A percentile compares a stretch with the other conserved stretches of the same genome.
phyloP scores from a whole-genome alignment of 2,797 vertebrate genomes.

The Gephyroberyx darwinii region DNA sequence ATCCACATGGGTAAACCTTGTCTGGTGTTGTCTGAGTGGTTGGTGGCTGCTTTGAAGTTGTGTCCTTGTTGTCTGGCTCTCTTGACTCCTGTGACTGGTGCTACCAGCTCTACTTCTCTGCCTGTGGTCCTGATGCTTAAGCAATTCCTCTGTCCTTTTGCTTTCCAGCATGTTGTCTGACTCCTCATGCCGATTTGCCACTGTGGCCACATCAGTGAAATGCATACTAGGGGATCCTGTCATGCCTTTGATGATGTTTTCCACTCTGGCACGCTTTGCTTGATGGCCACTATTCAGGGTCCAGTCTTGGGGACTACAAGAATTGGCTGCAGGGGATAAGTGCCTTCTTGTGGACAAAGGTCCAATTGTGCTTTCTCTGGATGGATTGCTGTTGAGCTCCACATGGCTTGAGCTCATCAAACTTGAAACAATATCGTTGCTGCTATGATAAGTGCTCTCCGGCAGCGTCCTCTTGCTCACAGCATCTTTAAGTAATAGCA shows the following conservation, averaged over 20 bases:
- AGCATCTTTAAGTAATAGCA: conserved; percentile 53
- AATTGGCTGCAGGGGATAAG: conserved; percentile 30
- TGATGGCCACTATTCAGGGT: conserved; percentile 66
- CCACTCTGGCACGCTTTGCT: conserved; percentile 88
- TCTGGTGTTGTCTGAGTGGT: conserved; percentile 76
- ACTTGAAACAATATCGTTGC: conserved; percentile 48
- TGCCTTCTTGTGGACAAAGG: conserved; percentile 43
- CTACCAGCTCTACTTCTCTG: conserved; percentile 26
- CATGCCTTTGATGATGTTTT: conserved; percentile 88
- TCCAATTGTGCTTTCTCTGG: conserved; percentile 37
- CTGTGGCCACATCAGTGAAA: conserved; percentile 21
- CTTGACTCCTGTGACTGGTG: conserved; percentile 20
- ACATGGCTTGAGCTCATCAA: conserved; percentile 47
- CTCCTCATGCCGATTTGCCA: conserved; percentile 15
- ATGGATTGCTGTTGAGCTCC: conserved; percentile 29
- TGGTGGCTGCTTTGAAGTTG: conserved; percentile 77
- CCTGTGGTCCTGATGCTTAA: conserved; percentile 49
- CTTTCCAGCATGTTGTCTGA: conserved; percentile 40
- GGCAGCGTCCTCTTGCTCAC: conserved; percentile 50
- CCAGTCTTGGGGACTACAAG: conserved; percentile 58
- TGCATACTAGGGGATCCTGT: conserved; percentile 60
- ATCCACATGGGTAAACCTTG: conserved; percentile 64
- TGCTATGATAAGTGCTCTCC: conserved; percentile 55
- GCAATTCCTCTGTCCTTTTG: conserved; percentile 70
- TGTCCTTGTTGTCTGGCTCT: conserved; percentile 66